Evolutionary conservation across 2,888 invertebrate genomes (phyloP), one percentile per base, ranked within the genome.

Genomic region (Pinctada fucata): DNA sequence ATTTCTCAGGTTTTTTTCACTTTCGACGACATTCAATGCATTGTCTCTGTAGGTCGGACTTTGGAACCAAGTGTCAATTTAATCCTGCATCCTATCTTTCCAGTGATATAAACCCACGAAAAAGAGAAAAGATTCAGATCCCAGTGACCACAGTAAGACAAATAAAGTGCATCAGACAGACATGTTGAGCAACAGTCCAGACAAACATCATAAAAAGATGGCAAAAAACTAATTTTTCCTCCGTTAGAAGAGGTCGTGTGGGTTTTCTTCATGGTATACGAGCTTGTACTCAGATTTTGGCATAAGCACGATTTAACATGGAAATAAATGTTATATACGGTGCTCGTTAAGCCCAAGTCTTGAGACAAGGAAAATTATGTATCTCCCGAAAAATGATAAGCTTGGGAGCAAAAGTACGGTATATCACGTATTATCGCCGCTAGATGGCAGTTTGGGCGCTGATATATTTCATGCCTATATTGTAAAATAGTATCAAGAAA

Each of bases 241-340:
- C 31, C 31, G 31, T 31, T 31, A 31, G 31, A 31, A 31, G 31
- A 31, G 31, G 58, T 58, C 8, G 13, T 13, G 58, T 58, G 6
- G 6, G 58, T 58, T 13, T 10, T 13, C 8, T 58, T 58, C 58
- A 10, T 6, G 58, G 58, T 58, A 58, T 58, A 58, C 58, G 58
- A 58, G 8, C 58, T 13, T 58, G 13, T 13, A 13, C 58, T 13
- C 0, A 58, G 8, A 58, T 72, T 72, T 72, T 72, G 72, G 52
- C 72, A 72, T 72, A 52, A 58, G 72, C 72, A 58, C 58, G 58
- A 58, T 72, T 72, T 45, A 52, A 72, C 72, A 72, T 72, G 72
- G 58, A 58, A 72, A 72, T 72, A 52, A 72, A 50, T 58, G 72
- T 72, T 52, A 72, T 52, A 58, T 72, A 72, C 72, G 72, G 52